These are phyloP conservation scores for Sciaenops ocellatus DNA, from an alignment of 2,797 vertebrate species.

Conservation along the genomic window DNA sequence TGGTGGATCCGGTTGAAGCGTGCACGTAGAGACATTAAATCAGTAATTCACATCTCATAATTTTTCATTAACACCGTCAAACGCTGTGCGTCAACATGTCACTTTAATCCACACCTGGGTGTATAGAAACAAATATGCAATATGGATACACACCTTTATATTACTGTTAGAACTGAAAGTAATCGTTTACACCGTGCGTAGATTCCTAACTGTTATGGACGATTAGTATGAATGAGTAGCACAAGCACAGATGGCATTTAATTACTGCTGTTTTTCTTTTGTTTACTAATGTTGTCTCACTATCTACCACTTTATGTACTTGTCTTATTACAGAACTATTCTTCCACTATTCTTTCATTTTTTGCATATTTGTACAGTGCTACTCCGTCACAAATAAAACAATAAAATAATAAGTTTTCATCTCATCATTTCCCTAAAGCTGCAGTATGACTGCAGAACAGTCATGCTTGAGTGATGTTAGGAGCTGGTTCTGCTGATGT, in stretches of 20 bases:
- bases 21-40: neutral
- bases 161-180: neutral
- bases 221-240: conserved; percentile 30
- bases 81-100: conserved; percentile 4
- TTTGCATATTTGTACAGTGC: neutral
- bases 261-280: conserved; percentile 9
- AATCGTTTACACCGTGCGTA: neutral
- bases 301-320: neutral
- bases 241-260: conserved; percentile 41
- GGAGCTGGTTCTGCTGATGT: conserved; percentile 70
- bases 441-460: conserved; percentile 75
- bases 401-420: conserved; percentile 19
- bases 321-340: neutral
- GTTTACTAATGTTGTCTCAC: neutral
- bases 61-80: neutral
- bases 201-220: conserved; percentile 21
- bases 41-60: neutral
- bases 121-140: neutral
- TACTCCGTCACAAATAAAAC: conserved; percentile 15
- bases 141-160: neutral
- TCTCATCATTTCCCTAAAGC: conserved; percentile 55
- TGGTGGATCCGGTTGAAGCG: neutral
- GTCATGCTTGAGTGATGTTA: conserved; percentile 72
- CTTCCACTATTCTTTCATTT: neutral
- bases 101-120: neutral